Base-by-base conservation (phyloP, 2,888 invertebrate genomes). In the Oscheius myriophilus region DNA sequence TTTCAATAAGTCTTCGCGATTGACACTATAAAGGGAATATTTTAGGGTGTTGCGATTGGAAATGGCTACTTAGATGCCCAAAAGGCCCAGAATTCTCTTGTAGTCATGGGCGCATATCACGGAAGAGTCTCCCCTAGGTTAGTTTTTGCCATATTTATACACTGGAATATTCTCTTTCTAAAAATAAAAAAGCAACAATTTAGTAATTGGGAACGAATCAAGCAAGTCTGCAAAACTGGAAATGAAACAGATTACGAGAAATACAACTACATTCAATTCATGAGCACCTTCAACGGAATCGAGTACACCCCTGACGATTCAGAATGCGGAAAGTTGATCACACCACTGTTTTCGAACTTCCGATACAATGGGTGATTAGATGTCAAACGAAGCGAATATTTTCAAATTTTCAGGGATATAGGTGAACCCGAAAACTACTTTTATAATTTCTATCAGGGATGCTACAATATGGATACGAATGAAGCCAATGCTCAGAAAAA, bases 51-150 rank as follows among this genome's bases (percentile, higher is more conserved):
- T 7, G 85, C 86, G 0, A 84, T 86, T 61, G 85, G 85, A 61
- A 85, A 85, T 69, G 85, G 85, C 12, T 83, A 85, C 68, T 78
- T 86, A 81, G 75, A 83, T 70, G 78, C 82, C 14, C 55, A 55
- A 14, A 65, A 73, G 23, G 75, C 85, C 51, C 69, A 75, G 43
- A 83, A 84, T 67, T 75, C 85, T 11, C 70, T 84, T 11, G 73
- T 83, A n/a, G 64, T 80, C 16, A 86, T 82, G 81, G 73, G 78
- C 43, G 76, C 78, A 41, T 82, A 82, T 64, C 85, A 85, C 65
- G 85, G 85, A 46, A 53, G 80, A 23, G 69, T 86, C 39, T 81
- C 81, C 2, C 43, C 78, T n/a, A 67, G 79, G 82, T 82, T 64
- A 72, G 73, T 9, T 33, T 33, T 33, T 33, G 33, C 9, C 33